Percentiles rank a stretch among this genome's conserved stretches.
These are phyloP conservation scores for Chrysina gloriosa DNA, from an alignment of 2,888 invertebrate genomes.

Conservation along the genomic window DNA sequence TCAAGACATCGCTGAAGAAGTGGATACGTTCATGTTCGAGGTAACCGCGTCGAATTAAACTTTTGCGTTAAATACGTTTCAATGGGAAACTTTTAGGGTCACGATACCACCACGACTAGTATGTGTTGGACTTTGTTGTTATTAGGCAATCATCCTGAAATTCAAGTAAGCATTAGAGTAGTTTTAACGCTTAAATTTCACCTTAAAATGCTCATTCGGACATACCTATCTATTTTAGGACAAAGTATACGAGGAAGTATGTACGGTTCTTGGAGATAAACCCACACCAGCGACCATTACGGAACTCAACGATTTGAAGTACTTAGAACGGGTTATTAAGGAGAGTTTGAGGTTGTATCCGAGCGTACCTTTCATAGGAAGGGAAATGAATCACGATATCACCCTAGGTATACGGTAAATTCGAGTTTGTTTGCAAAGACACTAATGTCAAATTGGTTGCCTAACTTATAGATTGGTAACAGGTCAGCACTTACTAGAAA, in stretches of 20 bases:
- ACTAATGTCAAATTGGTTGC: too few species aligned
- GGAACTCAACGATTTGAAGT: constrained; percentile 56
- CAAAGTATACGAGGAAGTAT: constrained; percentile 57
- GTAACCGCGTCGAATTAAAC: too few species aligned
- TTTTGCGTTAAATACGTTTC: too few species aligned
- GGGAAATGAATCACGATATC: constrained; percentile 53
- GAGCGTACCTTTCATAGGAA: constrained; percentile 55
- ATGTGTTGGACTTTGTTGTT: constrained; percentile 55
- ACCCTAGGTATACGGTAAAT: constrained; percentile 55
- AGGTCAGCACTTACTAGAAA: too few species aligned
- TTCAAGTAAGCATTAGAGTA: constrained; percentile 23
- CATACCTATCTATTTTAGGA: constrained; percentile 54
- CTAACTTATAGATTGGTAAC: too few species aligned
- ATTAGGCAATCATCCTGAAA: constrained; percentile 46
- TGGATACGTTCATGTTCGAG: constrained; percentile 37
- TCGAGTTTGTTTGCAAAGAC: too few species aligned
- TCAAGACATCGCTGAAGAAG: constrained; percentile 26
- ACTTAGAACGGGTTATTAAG: constrained; percentile 58
- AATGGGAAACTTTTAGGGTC: constrained; percentile 52
- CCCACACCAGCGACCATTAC: constrained; percentile 14
- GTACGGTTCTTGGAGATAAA: constrained; percentile 50
- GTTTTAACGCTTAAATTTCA: not conserved
- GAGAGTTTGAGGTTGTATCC: constrained; percentile 58
- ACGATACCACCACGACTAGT: constrained; percentile 57
- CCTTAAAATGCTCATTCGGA: too few species aligned